Evolutionary conservation across 2,113 vertebrate species (phyloP), one percentile per base, ranked within the genome.

Genomic region (Ornithorhynchus anatinus): DNA sequence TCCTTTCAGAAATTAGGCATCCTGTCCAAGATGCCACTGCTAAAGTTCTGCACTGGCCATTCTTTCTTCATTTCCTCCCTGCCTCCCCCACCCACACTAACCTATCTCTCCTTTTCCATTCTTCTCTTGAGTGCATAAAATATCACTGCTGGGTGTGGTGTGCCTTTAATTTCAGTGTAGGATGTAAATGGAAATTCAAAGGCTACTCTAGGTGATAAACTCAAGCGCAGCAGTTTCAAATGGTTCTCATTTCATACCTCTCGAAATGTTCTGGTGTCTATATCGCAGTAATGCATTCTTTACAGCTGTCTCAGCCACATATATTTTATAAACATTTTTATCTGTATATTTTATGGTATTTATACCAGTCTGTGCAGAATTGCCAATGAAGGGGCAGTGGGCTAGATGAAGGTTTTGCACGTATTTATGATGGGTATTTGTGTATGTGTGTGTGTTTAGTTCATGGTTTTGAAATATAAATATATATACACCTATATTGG

Each of bases 141-240:
- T 12, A 2, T 9, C 33, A 36, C 15, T 32, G 31, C 61, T 37
- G 71, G 48, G 10, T 8, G 16, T 33, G 20, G 57, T 17, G 16
- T 10, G 23, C 5, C 43, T 56, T 58, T 50, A 72, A 51, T 36
- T 35, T 36, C 13, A 22, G 39, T 20, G 15, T 12, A 47, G 40
- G 35, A 33, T 31, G 20, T 53, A 45, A 42, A 53, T 9, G 8
- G 67, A 48, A 61, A 77, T 77, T 61, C 42, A 74, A 72, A 74
- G 44, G 38, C 31, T 45, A 10, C 47, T 4, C 6, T 11, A 15
- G 10, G 39, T 47, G 38, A 58, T 47, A 31, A 52, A 82, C 14
- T 53, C 44, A 43, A 74, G 39, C 10, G 48, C 19, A 65, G 38
- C 8, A 39, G 22, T 32, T 57, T 69, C 42, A 66, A 53, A 72